Percentiles rank a stretch among this genome's conserved stretches.
Evolutionary conservation across 2,797 vertebrate species (phyloP).

Genomic region (Poecile montanus): DNA sequence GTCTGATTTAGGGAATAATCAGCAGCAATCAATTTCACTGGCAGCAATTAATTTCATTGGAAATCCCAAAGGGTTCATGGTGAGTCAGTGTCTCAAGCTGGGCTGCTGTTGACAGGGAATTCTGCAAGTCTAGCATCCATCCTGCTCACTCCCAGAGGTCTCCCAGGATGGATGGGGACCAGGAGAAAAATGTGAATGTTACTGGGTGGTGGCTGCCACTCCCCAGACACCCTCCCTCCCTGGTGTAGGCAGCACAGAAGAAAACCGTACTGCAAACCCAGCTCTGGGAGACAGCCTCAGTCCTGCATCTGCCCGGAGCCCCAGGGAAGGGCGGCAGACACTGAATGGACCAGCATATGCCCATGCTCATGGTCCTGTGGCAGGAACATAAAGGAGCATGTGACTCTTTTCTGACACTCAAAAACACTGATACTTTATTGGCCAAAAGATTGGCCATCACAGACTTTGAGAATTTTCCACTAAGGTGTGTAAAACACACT

Average conservation of each 20-base stretch:
- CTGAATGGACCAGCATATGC: fast-evolving
- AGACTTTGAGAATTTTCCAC: not conserved
- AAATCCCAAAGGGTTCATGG: not conserved
- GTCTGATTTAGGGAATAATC: not conserved
- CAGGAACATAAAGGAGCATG: fast-evolving
- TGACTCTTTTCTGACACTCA: not conserved
- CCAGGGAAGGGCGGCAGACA: not conserved
- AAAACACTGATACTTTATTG: not conserved
- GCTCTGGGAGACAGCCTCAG: not conserved
- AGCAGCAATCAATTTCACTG: not conserved
- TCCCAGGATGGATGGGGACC: not conserved
- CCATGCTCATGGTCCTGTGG: fast-evolving
- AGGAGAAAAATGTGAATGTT: not conserved
- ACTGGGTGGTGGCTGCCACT: not conserved
- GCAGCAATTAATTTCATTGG: not conserved
- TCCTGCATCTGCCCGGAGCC: not conserved
- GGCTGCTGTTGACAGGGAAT: not conserved
- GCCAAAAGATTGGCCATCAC: not conserved
- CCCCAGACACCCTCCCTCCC: not conserved
- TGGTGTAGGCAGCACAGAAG: not conserved
- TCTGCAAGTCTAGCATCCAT: not conserved
- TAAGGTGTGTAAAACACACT: not conserved
- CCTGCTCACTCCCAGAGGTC: not conserved
- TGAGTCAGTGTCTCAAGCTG: not conserved
- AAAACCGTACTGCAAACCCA: not conserved